Evolutionary conservation across 2,888 invertebrate genomes (phyloP).

Genomic region (Leptothorax acervorum): DNA sequence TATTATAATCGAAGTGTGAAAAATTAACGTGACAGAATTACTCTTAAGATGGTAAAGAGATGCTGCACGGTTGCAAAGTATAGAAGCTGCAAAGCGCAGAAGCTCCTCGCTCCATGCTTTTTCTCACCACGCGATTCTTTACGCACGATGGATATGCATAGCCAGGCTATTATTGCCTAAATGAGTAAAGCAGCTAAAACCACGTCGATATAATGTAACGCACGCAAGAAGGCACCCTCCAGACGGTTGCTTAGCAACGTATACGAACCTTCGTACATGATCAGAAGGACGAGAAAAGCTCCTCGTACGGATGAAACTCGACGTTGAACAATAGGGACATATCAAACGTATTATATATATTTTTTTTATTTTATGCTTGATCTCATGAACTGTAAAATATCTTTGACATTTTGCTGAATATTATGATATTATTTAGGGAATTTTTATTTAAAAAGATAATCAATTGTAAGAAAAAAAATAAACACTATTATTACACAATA

Average conservation of each 20-base stretch:
- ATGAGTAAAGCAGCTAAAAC: constrained; percentile 82
- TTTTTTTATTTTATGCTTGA: not conserved
- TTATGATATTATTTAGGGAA: not conserved
- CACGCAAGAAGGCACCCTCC: constrained; percentile 81
- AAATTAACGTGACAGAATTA: constrained; percentile 31
- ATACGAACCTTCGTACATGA: constrained; percentile 80
- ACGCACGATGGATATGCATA: constrained; percentile 51
- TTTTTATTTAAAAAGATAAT: not conserved
- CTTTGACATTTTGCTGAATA: not conserved
- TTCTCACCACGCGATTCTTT: constrained; percentile 55
- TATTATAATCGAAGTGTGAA: constrained; percentile 28
- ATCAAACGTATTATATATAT: constrained; percentile 55
- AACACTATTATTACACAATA: not conserved
- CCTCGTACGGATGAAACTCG: constrained; percentile 79
- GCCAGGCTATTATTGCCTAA: constrained; percentile 76
- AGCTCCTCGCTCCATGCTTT: constrained; percentile 44
- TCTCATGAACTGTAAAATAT: not conserved
- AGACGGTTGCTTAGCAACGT: constrained; percentile 83
- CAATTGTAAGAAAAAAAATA: not conserved
- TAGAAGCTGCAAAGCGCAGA: constrained; percentile 33
- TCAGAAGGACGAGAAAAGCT: constrained; percentile 82
- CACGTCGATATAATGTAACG: constrained; percentile 78
- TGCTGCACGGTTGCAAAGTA: constrained; percentile 26
- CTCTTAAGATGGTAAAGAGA: constrained; percentile 37
- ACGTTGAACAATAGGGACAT: constrained; percentile 71